These are phyloP conservation scores for Magallana nippona DNA, from an alignment of 2,888 invertebrate genomes.

Conservation along the genomic window DNA sequence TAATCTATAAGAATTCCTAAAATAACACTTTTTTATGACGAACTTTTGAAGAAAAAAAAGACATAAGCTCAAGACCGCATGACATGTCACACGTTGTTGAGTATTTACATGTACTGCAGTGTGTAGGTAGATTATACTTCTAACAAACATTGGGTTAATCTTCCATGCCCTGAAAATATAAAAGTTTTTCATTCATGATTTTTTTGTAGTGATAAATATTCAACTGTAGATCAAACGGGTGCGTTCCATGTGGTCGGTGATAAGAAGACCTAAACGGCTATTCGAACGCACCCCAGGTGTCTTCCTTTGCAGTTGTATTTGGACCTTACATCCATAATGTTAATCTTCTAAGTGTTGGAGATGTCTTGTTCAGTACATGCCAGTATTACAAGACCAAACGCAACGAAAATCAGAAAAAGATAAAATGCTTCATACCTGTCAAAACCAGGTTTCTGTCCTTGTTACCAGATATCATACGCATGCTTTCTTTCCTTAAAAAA, in stretches of 20 bases:
- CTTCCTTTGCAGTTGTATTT: not conserved
- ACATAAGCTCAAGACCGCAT: not conserved
- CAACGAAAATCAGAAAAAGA: not conserved
- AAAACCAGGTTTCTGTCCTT: not conserved
- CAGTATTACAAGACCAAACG: not conserved
- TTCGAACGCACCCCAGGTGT: constrained; percentile 15
- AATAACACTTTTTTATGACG: not conserved
- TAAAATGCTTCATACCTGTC: not conserved
- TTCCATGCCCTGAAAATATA: not conserved
- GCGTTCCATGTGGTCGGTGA: constrained; percentile 29
- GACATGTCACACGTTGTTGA: not conserved
- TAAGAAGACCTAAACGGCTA: not conserved
- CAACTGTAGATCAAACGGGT: constrained; percentile 19
- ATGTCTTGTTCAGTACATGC: not conserved
- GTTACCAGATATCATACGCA: not conserved
- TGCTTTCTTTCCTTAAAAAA: no score
- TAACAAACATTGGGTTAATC: constrained; percentile 15
- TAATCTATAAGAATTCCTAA: not conserved
- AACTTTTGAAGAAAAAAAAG: not conserved
- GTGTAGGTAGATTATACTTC: not conserved
- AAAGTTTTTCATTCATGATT: not conserved
- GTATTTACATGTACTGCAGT: not conserved
- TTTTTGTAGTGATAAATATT: constrained; percentile 8
- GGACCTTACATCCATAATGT: not conserved
- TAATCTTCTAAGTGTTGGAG: not conserved